Conservation (phyloP, 2,888 invertebrate genomes). For the Aphodius granarius region DNA sequence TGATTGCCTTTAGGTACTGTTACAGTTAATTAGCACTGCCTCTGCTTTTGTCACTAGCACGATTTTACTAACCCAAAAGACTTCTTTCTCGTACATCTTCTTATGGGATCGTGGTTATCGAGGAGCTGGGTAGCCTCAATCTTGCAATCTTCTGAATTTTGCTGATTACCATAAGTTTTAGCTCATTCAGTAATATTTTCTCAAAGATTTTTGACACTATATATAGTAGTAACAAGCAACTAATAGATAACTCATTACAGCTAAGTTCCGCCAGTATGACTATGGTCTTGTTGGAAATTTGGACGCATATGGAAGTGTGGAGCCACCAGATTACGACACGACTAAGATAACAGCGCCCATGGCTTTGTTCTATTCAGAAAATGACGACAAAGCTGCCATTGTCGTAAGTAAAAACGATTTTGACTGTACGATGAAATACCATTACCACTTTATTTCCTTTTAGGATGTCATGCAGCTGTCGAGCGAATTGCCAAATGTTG, state of each 20-base stretch:
- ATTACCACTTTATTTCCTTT: background rate
- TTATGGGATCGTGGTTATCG: too few species aligned
- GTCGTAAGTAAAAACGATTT: constrained; percentile 13
- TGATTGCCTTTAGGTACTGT: too few species aligned
- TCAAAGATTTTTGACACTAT: too few species aligned
- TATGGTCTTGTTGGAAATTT: constrained; percentile 51
- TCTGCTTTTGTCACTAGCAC: too few species aligned
- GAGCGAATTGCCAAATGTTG: constrained; percentile 13
- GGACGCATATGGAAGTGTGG: constrained; percentile 42
- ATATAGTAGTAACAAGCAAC: background rate
- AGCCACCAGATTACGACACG: constrained; percentile 54
- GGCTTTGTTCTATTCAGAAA: constrained; percentile 54
- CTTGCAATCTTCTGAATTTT: too few species aligned
- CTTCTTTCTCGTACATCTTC: too few species aligned
- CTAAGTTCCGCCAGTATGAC: constrained; percentile 61
- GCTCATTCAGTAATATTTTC: too few species aligned
- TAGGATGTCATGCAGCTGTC: constrained; percentile 21
- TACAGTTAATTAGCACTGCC: too few species aligned
- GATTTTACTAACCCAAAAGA: too few species aligned
- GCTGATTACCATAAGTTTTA: too few species aligned
- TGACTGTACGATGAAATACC: background rate
- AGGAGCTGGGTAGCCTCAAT: too few species aligned
- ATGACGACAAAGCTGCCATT: constrained; percentile 56
- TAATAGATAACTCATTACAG: constrained; percentile 19
- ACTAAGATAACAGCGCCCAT: constrained; percentile 51